Evolutionary conservation across 2,797 vertebrate genomes (phyloP).

Genomic region (Sebastes itinus): DNA sequence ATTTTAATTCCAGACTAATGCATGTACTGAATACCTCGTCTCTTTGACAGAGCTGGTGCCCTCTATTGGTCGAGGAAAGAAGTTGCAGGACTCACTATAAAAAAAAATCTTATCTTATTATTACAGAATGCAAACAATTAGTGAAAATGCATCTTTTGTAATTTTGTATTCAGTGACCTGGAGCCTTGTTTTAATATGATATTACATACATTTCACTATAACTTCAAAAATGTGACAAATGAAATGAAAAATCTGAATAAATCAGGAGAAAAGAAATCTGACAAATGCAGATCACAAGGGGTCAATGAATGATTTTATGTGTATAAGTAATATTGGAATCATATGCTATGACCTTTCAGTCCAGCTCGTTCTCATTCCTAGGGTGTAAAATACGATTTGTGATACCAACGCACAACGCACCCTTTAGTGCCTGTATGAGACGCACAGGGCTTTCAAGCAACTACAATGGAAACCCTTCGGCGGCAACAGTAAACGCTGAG

Average conservation of each 20-base stretch:
- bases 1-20: not conserved
- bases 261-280: not conserved
- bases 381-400: too few species aligned
- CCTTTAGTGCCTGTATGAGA: too few species aligned
- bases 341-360: not conserved
- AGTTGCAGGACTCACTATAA: not conserved
- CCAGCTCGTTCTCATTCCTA: too few species aligned
- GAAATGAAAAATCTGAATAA: not conserved
- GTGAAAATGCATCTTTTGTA: not conserved
- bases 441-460: too few species aligned
- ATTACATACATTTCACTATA: not conserved
- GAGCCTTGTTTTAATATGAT: not conserved
- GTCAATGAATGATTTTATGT: not conserved
- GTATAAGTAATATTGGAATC: not conserved
- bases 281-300: not conserved
- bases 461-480: too few species aligned
- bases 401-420: too few species aligned
- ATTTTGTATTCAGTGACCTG: not conserved
- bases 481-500: too few species aligned
- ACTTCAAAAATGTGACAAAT: not conserved
- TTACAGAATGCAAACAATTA: not conserved
- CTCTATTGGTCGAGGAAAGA: conserved; percentile 6
- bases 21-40: too few species aligned
- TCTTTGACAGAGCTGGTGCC: not conserved
- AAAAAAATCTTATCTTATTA: not conserved